phyloP scores from a whole-genome alignment of 2,797 vertebrate genomes.

The Synaphobranchus kaupii region DNA sequence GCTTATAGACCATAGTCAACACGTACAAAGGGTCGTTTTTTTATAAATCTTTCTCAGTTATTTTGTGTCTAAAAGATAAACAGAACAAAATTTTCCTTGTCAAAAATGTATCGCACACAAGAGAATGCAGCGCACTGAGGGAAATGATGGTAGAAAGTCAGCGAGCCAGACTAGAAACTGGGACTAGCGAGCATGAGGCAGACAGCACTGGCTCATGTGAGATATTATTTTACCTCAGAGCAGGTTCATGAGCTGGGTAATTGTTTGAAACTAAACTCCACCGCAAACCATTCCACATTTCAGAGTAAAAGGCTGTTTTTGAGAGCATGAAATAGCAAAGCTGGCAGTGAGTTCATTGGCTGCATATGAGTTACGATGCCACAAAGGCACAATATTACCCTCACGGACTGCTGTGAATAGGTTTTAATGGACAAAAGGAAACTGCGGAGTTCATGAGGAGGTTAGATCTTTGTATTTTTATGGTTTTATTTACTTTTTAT shows the following conservation, averaged over 20 bases:
- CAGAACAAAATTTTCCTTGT: background rate
- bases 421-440: background rate
- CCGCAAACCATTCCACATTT: slow-evolving; percentile 5
- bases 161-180: background rate
- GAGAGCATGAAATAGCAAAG: slow-evolving; percentile 21
- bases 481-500: slow-evolving; percentile 3
- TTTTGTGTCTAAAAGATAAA: background rate
- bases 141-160: slow-evolving; percentile 5
- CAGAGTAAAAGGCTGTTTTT: background rate
- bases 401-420: background rate
- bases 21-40: background rate
- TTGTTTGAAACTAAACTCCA: slow-evolving; percentile 10
- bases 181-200: background rate
- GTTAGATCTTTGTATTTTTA: slow-evolving; percentile 9
- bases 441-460: background rate
- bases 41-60: no score
- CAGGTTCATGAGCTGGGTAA: slow-evolving; percentile 16
- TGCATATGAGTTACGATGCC: slow-evolving; percentile 8
- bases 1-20: background rate
- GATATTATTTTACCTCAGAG: background rate
- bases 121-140: background rate
- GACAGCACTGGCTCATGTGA: slow-evolving; percentile 17
- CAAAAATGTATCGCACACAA: slow-evolving; percentile 1
- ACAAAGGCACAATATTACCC: background rate
- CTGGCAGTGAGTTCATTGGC: slow-evolving; percentile 14